Conservation (phyloP, 2,888 invertebrate genomes). For the Agonopterix arenella region DNA sequence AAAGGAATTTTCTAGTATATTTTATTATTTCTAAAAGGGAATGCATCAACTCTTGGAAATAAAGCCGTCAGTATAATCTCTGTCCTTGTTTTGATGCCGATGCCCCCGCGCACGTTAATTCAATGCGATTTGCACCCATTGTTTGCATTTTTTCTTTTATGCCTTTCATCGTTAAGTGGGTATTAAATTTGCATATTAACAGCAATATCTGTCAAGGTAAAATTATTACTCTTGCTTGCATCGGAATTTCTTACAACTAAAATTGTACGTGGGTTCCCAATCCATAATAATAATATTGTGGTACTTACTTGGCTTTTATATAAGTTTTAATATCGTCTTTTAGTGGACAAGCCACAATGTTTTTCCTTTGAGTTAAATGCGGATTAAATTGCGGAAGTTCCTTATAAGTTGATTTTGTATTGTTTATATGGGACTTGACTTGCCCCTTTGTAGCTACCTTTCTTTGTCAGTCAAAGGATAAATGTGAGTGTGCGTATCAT, state of each 20-base stretch:
- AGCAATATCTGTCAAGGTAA: conserved; percentile 13
- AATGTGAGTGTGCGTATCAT: no score
- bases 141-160: conserved; percentile 20
- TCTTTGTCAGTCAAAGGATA: no score
- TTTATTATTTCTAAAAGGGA: conserved; percentile 4
- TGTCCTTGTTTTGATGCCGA: conserved; percentile 31
- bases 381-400: no score
- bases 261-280: no score
- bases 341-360: no score
- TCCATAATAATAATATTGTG: no score
- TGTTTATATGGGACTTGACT: no score
- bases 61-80: conserved; percentile 14
- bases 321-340: no score
- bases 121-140: conserved; percentile 29
- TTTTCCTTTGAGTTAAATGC: no score
- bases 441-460: no score
- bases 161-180: conserved; percentile 10
- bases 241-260: background rate
- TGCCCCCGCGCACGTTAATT: conserved; percentile 27
- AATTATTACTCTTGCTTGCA: background rate
- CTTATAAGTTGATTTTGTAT: no score
- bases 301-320: background rate
- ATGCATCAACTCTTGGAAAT: conserved; percentile 3
- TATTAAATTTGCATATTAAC: conserved; percentile 19
- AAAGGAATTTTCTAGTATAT: background rate